phyloP scores from a whole-genome alignment of 2,888 invertebrate genomes.

The Theodoxus fluviatilis region DNA sequence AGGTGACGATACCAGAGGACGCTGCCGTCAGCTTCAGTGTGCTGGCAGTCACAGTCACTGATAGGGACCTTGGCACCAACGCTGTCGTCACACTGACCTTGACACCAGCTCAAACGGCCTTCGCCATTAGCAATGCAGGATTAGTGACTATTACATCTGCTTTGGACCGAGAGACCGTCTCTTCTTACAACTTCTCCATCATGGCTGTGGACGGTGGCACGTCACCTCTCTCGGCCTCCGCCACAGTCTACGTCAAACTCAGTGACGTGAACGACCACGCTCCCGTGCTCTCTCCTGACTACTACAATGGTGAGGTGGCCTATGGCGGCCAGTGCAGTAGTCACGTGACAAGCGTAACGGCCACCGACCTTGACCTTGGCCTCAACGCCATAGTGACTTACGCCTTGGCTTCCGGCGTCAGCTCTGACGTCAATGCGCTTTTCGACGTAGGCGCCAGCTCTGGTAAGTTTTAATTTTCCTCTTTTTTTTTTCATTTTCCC shows the following conservation, averaged over 20 bases:
- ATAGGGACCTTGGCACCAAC: conserved; percentile 42
- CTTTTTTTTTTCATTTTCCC: no score
- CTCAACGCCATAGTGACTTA: conserved; percentile 42
- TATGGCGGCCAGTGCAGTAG: conserved; percentile 41
- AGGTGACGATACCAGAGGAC: no score
- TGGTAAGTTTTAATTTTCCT: no score
- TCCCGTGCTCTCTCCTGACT: conserved; percentile 41
- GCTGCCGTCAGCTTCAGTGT: conserved; percentile 36
- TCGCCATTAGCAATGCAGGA: conserved; percentile 34
- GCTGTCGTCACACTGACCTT: conserved; percentile 40
- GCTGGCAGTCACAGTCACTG: conserved; percentile 37
- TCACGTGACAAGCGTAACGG: conserved; percentile 40
- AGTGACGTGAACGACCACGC: conserved; percentile 44
- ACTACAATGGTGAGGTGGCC: conserved; percentile 44
- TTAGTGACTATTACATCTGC: conserved; percentile 35
- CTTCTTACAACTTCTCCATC: conserved; percentile 62
- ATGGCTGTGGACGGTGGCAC: conserved; percentile 90
- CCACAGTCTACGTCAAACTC: conserved; percentile 67
- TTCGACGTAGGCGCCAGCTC: no score
- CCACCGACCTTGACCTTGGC: conserved; percentile 47
- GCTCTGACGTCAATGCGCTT: no score
- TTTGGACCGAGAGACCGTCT: conserved; percentile 42
- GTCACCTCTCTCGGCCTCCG: conserved; percentile 85
- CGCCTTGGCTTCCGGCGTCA: no score
- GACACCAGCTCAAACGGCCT: conserved; percentile 32